A percentile compares a stretch with the other conserved stretches of the same genome.
Evolutionary conservation across 1,140 invertebrate genomes (phyloP).

Genomic region (Solenopsis invicta): DNA sequence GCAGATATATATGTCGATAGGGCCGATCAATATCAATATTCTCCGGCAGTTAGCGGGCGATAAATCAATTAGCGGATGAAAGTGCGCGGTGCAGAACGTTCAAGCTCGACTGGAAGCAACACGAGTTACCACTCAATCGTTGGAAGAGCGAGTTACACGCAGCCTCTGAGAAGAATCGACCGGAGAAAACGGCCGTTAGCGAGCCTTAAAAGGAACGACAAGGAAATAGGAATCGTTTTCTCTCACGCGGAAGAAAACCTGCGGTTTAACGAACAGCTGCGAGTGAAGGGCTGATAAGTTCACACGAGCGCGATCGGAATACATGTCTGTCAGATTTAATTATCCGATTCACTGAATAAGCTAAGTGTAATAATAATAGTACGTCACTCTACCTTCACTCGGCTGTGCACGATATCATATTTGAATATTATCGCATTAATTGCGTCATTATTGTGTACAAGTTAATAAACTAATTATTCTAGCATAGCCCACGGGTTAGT

Average conservation of each 20-base stretch:
- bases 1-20: constrained; percentile 17
- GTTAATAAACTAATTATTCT: background rate
- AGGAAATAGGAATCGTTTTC: constrained; percentile 51
- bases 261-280: constrained; percentile 40
- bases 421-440: background rate
- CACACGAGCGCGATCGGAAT: background rate
- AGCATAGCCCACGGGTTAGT: background rate
- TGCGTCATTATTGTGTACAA: background rate
- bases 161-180: constrained; percentile 19
- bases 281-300: constrained; percentile 44
- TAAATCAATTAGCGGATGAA: constrained; percentile 59
- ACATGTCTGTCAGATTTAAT: constrained; percentile 31
- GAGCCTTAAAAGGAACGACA: background rate
- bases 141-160: constrained; percentile 21
- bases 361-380: constrained; percentile 1
- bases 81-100: constrained; percentile 39
- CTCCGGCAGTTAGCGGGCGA: constrained; percentile 53
- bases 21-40: constrained; percentile 60
- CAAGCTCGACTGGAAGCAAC: constrained; percentile 41
- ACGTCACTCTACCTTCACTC: background rate
- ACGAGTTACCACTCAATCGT: constrained; percentile 59
- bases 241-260: constrained; percentile 23
- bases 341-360: constrained; percentile 14
- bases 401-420: background rate
- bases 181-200: constrained; percentile 22